Conservation (phyloP, 2,888 invertebrate genomes). For the Globia sparganii region DNA sequence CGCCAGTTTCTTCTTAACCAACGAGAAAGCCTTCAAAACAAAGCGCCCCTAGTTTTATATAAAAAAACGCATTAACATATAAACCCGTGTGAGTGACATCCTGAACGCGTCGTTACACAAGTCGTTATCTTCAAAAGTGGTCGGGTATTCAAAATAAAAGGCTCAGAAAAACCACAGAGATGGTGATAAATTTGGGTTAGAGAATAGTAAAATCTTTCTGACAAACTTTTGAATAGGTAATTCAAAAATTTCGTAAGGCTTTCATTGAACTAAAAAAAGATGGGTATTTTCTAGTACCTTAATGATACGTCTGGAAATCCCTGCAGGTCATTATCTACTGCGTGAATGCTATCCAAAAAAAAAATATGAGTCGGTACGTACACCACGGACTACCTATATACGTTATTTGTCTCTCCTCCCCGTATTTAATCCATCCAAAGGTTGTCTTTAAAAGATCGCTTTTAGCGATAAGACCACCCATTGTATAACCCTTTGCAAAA, state of each 20-base stretch:
- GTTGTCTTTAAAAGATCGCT: too few species aligned
- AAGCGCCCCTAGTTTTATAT: constrained; percentile 25
- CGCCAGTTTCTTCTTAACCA: constrained; percentile 10
- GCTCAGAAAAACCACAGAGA: constrained; percentile 7
- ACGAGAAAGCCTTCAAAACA: constrained; percentile 12
- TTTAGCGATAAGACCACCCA: too few species aligned
- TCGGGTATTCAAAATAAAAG: not conserved
- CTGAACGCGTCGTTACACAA: constrained; percentile 50
- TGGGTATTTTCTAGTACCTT: not conserved
- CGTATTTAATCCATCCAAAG: too few species aligned
- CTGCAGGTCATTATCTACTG: not conserved
- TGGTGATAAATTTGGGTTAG: not conserved
- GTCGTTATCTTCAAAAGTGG: constrained; percentile 47
- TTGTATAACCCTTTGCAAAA: too few species aligned
- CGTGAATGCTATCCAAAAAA: not conserved
- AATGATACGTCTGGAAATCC: not conserved
- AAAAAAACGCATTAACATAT: constrained; percentile 52
- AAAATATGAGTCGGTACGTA: too few species aligned
- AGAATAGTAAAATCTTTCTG: not conserved
- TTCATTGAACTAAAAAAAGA: constrained; percentile 11
- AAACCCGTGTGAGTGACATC: constrained; percentile 39
- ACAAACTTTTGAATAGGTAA: constrained; percentile 18
- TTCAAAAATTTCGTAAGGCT: constrained; percentile 2
- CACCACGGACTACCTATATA: too few species aligned
- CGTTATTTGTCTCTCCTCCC: too few species aligned